These are phyloP conservation scores for Drosophila kikkawai DNA, from an alignment of 1,140 invertebrate species.

Conservation along the genomic window DNA sequence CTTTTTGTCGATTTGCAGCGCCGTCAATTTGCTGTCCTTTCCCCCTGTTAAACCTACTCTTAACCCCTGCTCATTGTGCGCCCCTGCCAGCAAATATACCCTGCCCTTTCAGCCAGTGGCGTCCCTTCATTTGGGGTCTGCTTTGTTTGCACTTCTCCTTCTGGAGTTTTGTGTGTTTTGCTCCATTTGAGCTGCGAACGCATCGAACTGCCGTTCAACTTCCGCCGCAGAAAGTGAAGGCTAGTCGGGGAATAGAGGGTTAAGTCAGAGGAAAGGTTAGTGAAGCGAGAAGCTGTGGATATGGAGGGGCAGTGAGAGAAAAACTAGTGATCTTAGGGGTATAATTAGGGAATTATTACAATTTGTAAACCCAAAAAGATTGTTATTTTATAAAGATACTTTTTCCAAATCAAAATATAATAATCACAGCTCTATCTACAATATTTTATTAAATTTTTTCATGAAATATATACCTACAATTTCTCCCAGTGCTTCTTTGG, in stretches of 20 bases:
- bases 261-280: constrained; percentile 39
- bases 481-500: constrained; percentile 12
- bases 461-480: neutral
- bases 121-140: constrained; percentile 70
- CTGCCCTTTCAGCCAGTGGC: constrained; percentile 34
- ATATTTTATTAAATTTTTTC: too few relatives aligned
- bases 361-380: too few relatives aligned
- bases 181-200: constrained; percentile 75
- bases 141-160: constrained; percentile 74
- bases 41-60: constrained; percentile 3
- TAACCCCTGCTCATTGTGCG: neutral
- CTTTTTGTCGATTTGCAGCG: constrained; percentile 72
- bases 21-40: constrained; percentile 70
- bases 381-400: too few relatives aligned
- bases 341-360: neutral
- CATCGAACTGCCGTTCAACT: constrained; percentile 63
- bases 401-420: too few relatives aligned
- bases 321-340: neutral
- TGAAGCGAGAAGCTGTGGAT: constrained; percentile 54
- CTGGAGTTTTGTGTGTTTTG: constrained; percentile 67
- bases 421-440: too few relatives aligned
- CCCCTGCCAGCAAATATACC: neutral
- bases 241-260: constrained; percentile 5
- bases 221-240: constrained; percentile 43
- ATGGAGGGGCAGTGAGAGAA: constrained; percentile 18